Evolutionary conservation across 2,797 vertebrate species (phyloP).

Genomic region (Xiphorhynchus erythropygius): DNA sequence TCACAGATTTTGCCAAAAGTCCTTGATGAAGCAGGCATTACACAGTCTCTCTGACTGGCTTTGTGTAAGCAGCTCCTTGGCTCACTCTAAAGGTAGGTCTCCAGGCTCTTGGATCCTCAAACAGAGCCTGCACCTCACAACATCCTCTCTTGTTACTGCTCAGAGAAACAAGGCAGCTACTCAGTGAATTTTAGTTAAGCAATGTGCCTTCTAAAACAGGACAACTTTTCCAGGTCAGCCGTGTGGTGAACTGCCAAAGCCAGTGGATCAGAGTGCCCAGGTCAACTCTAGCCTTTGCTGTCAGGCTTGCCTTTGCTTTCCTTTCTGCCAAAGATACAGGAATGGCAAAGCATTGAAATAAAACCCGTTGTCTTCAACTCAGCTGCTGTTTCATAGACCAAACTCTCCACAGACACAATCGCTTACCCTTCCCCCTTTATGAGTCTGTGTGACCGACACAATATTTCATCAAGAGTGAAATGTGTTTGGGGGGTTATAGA

Average conservation of each 20-base stretch:
- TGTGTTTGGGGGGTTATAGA: not conserved
- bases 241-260: not conserved
- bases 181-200: not conserved
- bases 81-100: not conserved
- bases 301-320: not conserved
- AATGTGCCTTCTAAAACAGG: not conserved
- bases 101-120: not conserved
- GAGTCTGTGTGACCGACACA: not conserved
- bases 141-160: not conserved
- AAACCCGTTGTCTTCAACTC: not conserved
- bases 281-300: not conserved
- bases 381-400: not conserved
- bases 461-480: not conserved
- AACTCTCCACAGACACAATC: not conserved
- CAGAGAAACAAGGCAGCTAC: not conserved
- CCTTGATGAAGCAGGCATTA: constrained; percentile 56
- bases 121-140: not conserved
- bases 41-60: constrained; percentile 13
- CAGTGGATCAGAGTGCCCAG: not conserved
- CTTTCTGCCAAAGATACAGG: not conserved
- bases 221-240: not conserved
- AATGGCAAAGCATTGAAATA: not conserved
- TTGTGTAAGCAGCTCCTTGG: not conserved
- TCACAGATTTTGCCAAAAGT: constrained; percentile 41
- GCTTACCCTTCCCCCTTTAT: not conserved